phyloP scores from a whole-genome alignment of 2,888 invertebrate genomes.

The Punctoribates punctum region DNA sequence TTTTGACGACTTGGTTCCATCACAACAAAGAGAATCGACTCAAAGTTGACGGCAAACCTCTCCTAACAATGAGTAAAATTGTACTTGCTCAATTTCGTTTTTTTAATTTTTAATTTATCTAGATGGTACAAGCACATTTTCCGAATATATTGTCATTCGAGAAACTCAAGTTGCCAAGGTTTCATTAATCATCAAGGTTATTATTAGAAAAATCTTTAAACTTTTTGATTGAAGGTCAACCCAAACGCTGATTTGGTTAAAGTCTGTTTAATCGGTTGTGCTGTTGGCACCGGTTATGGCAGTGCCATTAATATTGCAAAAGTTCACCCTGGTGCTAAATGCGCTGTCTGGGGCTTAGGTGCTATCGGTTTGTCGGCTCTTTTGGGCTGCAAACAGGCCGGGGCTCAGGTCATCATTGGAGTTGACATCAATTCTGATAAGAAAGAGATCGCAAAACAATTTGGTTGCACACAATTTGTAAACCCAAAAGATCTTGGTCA shows the following conservation, averaged over 20 bases:
- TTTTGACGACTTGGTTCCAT: too few relatives aligned
- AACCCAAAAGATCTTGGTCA: conserved; percentile 43
- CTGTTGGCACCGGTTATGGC: conserved; percentile 47
- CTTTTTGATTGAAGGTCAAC: too few relatives aligned
- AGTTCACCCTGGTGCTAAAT: conserved; percentile 53
- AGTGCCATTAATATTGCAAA: conserved; percentile 44
- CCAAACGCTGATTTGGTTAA: conserved; percentile 42
- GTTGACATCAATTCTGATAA: conserved; percentile 46
- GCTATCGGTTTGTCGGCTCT: conserved; percentile 54
- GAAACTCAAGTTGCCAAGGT: background rate
- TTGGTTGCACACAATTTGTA: conserved; percentile 43
- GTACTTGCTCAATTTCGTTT: too few relatives aligned
- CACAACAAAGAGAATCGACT: background rate
- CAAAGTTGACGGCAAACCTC: background rate
- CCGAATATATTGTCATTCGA: background rate
- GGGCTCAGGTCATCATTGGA: conserved; percentile 50
- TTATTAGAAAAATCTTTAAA: too few relatives aligned
- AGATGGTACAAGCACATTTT: background rate
- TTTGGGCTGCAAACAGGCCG: conserved; percentile 53
- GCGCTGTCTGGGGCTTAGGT: conserved; percentile 55
- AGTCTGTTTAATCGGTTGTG: conserved; percentile 45
- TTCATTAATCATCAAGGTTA: too few relatives aligned
- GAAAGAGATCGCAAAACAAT: conserved; percentile 33
- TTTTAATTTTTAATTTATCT: too few relatives aligned
- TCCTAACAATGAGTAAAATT: background rate